phyloP scores from a whole-genome alignment of 1,140 invertebrate species.

The Ostrea denselamellosa region DNA sequence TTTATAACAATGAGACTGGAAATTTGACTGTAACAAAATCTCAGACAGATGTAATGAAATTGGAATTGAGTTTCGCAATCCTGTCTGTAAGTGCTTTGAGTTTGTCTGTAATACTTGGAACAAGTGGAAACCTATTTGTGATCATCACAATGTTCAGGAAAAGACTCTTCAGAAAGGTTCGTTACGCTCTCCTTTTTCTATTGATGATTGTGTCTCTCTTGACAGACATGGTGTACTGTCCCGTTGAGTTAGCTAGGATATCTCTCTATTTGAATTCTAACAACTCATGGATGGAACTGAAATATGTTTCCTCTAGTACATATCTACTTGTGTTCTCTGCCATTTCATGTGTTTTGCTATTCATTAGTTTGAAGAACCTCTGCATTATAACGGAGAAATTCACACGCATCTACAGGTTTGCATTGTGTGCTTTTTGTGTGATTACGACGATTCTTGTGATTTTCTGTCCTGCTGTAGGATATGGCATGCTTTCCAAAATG shows the following conservation, averaged over 20 bases:
- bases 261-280: slow-evolving; percentile 63
- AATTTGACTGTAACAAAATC: neutral
- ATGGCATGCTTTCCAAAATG: slow-evolving; percentile 48
- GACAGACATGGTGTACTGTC: slow-evolving; percentile 69
- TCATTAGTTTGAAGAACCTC: slow-evolving; percentile 62
- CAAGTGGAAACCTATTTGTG: slow-evolving; percentile 66
- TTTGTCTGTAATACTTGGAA: slow-evolving; percentile 66
- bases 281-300: slow-evolving; percentile 52
- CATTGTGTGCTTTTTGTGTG: slow-evolving; percentile 37
- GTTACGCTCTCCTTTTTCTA: slow-evolving; percentile 65
- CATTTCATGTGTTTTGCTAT: slow-evolving; percentile 56
- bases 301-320: slow-evolving; percentile 61
- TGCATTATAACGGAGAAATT: slow-evolving; percentile 51
- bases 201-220: slow-evolving; percentile 66
- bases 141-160: slow-evolving; percentile 64
- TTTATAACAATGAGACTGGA: neutral
- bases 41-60: neutral
- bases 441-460: slow-evolving; percentile 35
- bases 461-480: slow-evolving; percentile 47
- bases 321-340: slow-evolving; percentile 67
- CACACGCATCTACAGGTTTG: slow-evolving; percentile 10
- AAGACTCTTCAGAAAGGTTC: slow-evolving; percentile 60
- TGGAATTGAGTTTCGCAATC: slow-evolving; percentile 71
- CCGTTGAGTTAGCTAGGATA: slow-evolving; percentile 69
- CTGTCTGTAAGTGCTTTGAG: slow-evolving; percentile 66